Evolutionary conservation across 2,888 invertebrate genomes (phyloP).

Genomic region (Caradrina clavipalpis): DNA sequence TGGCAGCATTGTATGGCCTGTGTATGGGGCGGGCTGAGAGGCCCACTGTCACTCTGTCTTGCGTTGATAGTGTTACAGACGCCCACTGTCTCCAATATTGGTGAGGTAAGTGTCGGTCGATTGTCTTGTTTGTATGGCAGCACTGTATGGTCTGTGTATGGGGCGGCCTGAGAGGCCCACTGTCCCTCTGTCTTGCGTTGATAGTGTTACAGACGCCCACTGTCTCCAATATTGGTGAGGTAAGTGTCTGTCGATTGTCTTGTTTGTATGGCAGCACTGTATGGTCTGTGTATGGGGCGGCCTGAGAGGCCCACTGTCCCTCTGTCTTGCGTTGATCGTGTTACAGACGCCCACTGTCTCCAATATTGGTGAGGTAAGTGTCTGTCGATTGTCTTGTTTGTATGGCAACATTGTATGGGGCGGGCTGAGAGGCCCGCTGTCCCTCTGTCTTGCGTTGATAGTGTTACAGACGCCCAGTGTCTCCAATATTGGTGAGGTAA

Average conservation of each 20-base stretch:
- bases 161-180: conserved; percentile 92
- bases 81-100: conserved; percentile 76
- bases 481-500: conserved; percentile 80
- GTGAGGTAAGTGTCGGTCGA: conserved; percentile 73
- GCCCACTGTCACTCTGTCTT: conserved; percentile 91
- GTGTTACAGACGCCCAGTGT: conserved; percentile 84
- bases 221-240: conserved; percentile 80
- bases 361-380: conserved; percentile 80
- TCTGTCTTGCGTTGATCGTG: conserved; percentile 91
- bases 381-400: background rate
- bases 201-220: conserved; percentile 87
- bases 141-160: conserved; percentile 91
- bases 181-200: conserved; percentile 91
- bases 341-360: conserved; percentile 81
- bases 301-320: conserved; percentile 90
- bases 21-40: conserved; percentile 92
- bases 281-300: conserved; percentile 92
- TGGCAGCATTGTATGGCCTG: conserved; percentile 91
- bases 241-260: conserved; percentile 52
- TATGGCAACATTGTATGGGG: conserved; percentile 88
- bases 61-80: conserved; percentile 90
- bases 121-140: background rate
- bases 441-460: conserved; percentile 90
- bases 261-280: conserved; percentile 72
- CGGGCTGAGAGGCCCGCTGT: conserved; percentile 91